Base-by-base conservation (phyloP, 2,113 vertebrate genomes). In the Dicerorhinus sumatrensis region DNA sequence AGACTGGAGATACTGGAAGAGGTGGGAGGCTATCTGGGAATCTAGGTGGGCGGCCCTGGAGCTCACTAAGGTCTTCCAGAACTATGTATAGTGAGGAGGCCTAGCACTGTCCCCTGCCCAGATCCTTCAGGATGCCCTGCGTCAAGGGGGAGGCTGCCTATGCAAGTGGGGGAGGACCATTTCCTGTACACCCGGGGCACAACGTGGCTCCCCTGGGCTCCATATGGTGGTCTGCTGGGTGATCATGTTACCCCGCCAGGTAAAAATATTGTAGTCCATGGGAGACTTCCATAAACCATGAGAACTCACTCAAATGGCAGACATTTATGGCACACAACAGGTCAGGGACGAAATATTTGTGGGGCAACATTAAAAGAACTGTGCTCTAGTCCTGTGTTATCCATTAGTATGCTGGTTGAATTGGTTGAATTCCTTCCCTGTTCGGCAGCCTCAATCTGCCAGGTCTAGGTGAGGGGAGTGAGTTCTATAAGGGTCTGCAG, bases 31-130 rank as follows among this genome's bases (percentile, higher is more conserved):
- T 46, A 0, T 12, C 27, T 48, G 27, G 25, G 27, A 14, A 5
- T n/a, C 2, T 4, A 3, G 0, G 5, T 12, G 7, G n/a, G 39
- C 51, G 29, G 9, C 0, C 0, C 39, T 56, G 36, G 51, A n/a
- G 27, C 5, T 51, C 7, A 13, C 5, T n/a, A 20, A 17, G 25
- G 8, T 63, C n/a, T 51, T 79, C 60, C 6, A 25, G 33, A 3
- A 48, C 11, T 6, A 5, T 12, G 11, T 9, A 46, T 3, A 36
- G 16, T 29, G 8, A 65, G 51, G 70, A 89, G 18, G 13, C n/a
- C 33, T 46, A 36, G 16, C 23, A 54, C 6, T 65, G 51, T 23
- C 42, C n/a, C 8, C 25, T 46, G 70, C 13, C 48, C 1, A 2
- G 48, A 77, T 16, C 9, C 14, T 58, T n/a, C 5, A 0, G 9